Evolutionary conservation across 2,797 vertebrate species (phyloP).

Genomic region (Pseudomugil gertrudae): DNA sequence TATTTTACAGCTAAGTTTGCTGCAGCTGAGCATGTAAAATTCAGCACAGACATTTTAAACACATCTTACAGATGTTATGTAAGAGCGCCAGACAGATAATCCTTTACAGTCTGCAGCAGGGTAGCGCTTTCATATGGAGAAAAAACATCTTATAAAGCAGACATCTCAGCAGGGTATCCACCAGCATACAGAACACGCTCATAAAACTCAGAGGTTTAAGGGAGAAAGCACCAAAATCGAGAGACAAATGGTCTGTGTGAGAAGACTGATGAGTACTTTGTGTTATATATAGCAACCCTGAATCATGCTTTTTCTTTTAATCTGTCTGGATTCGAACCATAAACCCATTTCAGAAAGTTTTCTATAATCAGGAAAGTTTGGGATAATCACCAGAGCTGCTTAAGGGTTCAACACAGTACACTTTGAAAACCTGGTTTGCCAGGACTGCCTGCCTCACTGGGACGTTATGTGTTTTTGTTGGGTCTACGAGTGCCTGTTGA

Average conservation of each 20-base stretch:
- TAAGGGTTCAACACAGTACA: background rate
- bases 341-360: conserved; percentile 32
- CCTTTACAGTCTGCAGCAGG: conserved; percentile 47
- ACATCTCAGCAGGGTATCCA: conserved; percentile 28
- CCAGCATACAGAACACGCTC: conserved; percentile 7
- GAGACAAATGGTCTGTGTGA: too few relatives aligned
- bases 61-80: conserved; percentile 49
- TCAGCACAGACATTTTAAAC: conserved; percentile 25
- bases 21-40: conserved; percentile 10
- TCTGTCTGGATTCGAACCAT: conserved; percentile 6
- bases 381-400: background rate
- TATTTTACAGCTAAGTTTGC: background rate
- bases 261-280: conserved; percentile 12
- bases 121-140: conserved; percentile 47
- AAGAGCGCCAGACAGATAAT: conserved; percentile 63
- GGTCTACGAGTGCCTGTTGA: background rate
- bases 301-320: conserved; percentile 31
- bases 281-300: conserved; percentile 34
- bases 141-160: conserved; percentile 39
- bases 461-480: background rate
- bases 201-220: conserved; percentile 1
- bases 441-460: background rate
- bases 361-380: background rate
- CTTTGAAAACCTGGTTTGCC: background rate
- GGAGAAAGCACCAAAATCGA: conserved; percentile 11